phyloP scores from a whole-genome alignment of 2,113 vertebrate genomes.

The Leptobrachium ailaonicum region DNA sequence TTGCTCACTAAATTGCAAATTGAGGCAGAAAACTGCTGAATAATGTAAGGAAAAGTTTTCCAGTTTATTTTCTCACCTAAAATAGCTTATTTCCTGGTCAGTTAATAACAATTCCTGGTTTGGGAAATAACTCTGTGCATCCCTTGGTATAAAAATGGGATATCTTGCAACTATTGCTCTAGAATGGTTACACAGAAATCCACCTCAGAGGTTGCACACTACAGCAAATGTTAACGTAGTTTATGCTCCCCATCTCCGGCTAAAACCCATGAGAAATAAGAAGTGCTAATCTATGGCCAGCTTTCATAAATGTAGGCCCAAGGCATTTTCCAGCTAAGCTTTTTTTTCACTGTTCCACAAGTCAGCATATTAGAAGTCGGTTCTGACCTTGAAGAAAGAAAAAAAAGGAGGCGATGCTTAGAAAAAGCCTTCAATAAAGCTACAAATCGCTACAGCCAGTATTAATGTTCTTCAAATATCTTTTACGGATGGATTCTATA shows the following conservation, averaged over 20 bases:
- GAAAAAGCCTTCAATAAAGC: slow-evolving; percentile 25
- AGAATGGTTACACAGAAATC: no score
- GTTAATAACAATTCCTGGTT: no score
- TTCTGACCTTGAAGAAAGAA: slow-evolving; percentile 20
- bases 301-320: background rate
- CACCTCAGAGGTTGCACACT: no score
- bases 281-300: background rate
- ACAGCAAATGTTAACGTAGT: background rate
- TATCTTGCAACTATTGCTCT: no score
- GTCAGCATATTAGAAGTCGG: slow-evolving; percentile 12
- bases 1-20: no score
- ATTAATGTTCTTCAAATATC: slow-evolving; percentile 19
- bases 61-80: no score
- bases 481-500: slow-evolving; percentile 10
- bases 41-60: no score
- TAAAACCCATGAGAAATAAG: background rate
- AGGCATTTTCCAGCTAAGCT: background rate
- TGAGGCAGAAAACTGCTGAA: no score
- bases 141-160: no score
- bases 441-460: slow-evolving; percentile 18
- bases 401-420: background rate
- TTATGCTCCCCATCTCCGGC: background rate
- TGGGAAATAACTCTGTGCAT: no score
- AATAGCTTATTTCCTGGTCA: no score
- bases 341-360: background rate